Base-by-base conservation (phyloP, 2,113 vertebrate species). In the Brachypodius melanocephalos region DNA sequence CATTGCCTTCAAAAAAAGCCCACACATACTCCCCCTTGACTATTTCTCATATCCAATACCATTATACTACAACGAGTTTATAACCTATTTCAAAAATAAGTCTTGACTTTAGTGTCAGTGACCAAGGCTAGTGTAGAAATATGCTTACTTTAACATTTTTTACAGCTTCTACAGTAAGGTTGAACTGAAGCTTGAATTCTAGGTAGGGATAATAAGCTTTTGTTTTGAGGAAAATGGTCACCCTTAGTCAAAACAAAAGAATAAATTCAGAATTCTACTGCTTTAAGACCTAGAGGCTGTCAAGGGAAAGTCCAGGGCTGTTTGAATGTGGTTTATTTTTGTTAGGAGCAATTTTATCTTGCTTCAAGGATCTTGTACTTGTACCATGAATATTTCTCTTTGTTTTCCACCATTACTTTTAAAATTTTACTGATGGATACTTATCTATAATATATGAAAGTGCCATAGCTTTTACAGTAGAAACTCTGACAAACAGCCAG, bases 211-310 rank as follows among this genome's bases (percentile, higher is more conserved):
- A 78, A 67, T 67, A 91, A 46, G 5, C 1, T 28, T 91, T 95
- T 71, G 29, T 88, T 97, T 46, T 76, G 81, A 93, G 58, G 13
- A 40, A 31, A 85, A 91, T 80, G 14, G 10, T 83, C 58, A 57
- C 4, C 2, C 13, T 19, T 66, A 45, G 12, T 24, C 38, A 88
- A 95, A 83, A 95, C 42, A 7, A 62, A 88, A 94, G 28, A 94
- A 15, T 63, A 72, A 87, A 7, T 81, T 25, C 12, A 73, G 31
- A 87, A 88, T 85, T 80, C 31, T 25, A 73, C 12, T 87, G 43
- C 49, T 46, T 96, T 73, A 82, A 52, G n/a, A 88, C 55, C 25
- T 17, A 89, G 40, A 91, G 6, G 52, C 94, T 95, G 80, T 96
- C 82, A 88, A 89, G 78, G 71, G 91, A 43, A 96, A 91, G 73